Evolutionary conservation across 2,113 vertebrate genomes (phyloP), one percentile per base, ranked within the genome.

Genomic region (Nannospalax galili): DNA sequence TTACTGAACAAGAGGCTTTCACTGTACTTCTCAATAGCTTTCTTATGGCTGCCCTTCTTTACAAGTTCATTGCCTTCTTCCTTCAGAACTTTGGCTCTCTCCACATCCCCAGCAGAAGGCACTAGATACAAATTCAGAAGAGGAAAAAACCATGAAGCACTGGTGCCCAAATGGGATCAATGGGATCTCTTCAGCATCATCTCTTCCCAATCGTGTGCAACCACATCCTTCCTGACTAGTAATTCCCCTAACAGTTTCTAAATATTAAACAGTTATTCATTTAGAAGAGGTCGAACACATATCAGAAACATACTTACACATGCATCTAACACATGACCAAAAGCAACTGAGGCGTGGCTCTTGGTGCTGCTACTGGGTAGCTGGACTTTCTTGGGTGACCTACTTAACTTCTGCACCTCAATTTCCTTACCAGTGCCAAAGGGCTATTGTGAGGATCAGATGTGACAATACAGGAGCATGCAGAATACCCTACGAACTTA

Each of bases 1-100:
- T 97, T 98, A 97, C 99, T 98, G 89, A 98, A 98, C 84, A 98
- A 98, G 87, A 99, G 98, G 95, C 99, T 99, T 97, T 99, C 99
- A 26, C 95, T 99, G 98, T 99, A 99, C 96, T 99, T 99, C 92
- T 99, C 99, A 35, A 99, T 96, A 64, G 99, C 99, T 97, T 98
- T 99, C 97, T 98, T 99, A 97, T 99, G 98, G 93, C 99, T 98
- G 93, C 99, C 99, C 92, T 99, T 99, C 98, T 99, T 99, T 96
- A 99, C 99, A 96, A 99, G 98, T 80, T 98, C 98, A 95, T 99
- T 99, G 93, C 99, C 99, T 98, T 99, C 99, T 89, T 99, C 99
- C 95, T 99, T 99, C 95, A 99, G 98, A 67, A 80, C 30, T 93
- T 87, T 98, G 87, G 98, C 99, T 98, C 97, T 99, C 97, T 99